phyloP scores from a whole-genome alignment of 2,113 vertebrate species.

The Crotalus tigris region DNA sequence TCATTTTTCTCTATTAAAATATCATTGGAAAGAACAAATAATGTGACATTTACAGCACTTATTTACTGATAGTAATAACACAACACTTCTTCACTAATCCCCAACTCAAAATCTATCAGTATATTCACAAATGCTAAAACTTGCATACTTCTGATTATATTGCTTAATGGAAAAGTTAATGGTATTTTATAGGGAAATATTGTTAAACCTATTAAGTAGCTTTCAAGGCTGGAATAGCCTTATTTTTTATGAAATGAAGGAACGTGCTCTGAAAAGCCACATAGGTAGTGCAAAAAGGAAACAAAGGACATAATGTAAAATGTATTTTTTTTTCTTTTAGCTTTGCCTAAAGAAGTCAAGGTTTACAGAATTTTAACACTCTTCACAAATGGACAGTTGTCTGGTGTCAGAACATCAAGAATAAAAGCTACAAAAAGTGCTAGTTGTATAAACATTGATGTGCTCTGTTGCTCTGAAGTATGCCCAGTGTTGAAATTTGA shows the following conservation, averaged over 20 bases:
- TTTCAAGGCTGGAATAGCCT: conserved; percentile 79
- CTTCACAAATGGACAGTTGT: conserved; percentile 71
- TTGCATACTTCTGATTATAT: background rate
- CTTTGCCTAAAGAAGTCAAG: conserved; percentile 74
- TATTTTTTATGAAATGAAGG: conserved; percentile 81
- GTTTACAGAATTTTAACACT: conserved; percentile 77
- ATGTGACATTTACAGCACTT: conserved; percentile 30
- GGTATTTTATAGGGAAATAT: conserved; percentile 73
- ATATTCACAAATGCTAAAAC: background rate
- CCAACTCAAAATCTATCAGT: background rate
- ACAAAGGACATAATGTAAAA: conserved; percentile 76
- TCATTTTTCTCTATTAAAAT: conserved; percentile 18
- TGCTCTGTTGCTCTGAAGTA: conserved; percentile 72
- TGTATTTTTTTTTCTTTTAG: conserved; percentile 70
- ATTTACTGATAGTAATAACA: background rate
- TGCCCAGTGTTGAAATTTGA: conserved; percentile 73
- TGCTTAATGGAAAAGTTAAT: conserved; percentile 63
- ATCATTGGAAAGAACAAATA: conserved; percentile 34
- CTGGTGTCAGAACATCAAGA: conserved; percentile 47
- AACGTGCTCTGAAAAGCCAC: conserved; percentile 81
- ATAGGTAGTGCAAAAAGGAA: conserved; percentile 75
- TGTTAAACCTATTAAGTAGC: conserved; percentile 67
- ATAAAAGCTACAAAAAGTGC: conserved; percentile 34
- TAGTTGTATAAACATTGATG: conserved; percentile 63
- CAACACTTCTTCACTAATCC: background rate